Evolutionary conservation across 2,113 vertebrate genomes (phyloP).

Genomic region (Onychostruthus taczanowskii): DNA sequence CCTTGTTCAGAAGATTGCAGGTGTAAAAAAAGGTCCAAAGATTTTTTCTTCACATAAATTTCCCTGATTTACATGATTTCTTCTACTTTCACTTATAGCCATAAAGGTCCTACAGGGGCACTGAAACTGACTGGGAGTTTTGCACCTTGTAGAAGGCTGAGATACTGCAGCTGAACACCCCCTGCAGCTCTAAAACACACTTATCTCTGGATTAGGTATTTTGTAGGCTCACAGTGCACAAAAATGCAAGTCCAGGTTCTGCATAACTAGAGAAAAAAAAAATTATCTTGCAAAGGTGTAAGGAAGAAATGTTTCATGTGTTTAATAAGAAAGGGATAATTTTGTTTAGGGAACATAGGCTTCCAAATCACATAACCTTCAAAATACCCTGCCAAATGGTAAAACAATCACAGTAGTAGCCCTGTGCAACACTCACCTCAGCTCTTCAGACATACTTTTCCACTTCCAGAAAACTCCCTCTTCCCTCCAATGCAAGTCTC

Average conservation of each 20-base stretch:
- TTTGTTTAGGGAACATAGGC: neutral
- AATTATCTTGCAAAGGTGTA: neutral
- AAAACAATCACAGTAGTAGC: neutral
- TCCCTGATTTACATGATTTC: neutral
- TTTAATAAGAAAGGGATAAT: neutral
- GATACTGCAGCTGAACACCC: neutral
- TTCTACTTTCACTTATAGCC: neutral
- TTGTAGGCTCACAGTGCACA: neutral
- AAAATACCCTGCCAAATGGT: neutral
- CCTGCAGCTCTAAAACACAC: neutral
- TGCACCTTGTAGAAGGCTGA: neutral
- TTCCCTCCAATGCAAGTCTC: neutral
- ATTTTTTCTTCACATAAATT: neutral
- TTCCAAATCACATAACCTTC: neutral
- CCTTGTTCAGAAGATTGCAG: neutral
- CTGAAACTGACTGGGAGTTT: neutral
- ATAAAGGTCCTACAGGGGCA: neutral
- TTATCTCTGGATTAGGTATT: neutral
- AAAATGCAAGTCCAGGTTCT: neutral
- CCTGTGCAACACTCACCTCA: neutral
- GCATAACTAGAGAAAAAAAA: neutral
- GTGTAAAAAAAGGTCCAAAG: neutral
- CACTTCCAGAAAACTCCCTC: neutral
- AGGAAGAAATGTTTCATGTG: neutral
- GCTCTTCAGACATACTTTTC: neutral